These are phyloP conservation scores for Malacoctenus gilli DNA, from an alignment of 2,797 vertebrate species.

Conservation along the genomic window DNA sequence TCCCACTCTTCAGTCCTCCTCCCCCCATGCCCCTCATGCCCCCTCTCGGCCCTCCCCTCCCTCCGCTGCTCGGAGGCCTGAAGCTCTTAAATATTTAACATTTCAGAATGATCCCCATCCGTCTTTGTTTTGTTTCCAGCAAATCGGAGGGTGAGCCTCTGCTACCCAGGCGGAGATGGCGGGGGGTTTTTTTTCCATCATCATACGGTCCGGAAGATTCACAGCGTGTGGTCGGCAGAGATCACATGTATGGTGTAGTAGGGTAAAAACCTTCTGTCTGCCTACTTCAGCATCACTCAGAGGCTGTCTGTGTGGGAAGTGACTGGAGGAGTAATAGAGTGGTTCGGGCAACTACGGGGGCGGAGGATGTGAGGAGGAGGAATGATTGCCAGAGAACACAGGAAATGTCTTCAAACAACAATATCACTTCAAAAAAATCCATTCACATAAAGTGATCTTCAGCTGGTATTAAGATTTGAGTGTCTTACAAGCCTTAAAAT, in stretches of 20 bases:
- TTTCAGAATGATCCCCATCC: constrained; percentile 43
- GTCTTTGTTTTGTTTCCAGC: constrained; percentile 31
- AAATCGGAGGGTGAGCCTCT: constrained; percentile 23
- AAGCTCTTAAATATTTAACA: constrained; percentile 73
- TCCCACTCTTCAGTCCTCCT: constrained; percentile 42
- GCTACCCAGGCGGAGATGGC: constrained; percentile 10
- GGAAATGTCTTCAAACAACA: constrained; percentile 49
- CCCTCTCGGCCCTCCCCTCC: constrained; percentile 13
- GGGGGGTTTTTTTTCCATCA: constrained; percentile 10
- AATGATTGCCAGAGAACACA: constrained; percentile 51
- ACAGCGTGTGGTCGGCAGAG: constrained; percentile 35
- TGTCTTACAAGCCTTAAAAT: too few relatives aligned
- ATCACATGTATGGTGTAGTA: constrained; percentile 41
- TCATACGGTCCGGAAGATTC: constrained; percentile 30
- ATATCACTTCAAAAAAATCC: too few relatives aligned
- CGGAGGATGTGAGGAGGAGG: constrained; percentile 62
- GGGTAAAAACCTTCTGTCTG: constrained; percentile 53
- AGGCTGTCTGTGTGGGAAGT: constrained; percentile 60
- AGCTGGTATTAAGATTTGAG: too few relatives aligned
- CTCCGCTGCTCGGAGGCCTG: constrained; percentile 25
- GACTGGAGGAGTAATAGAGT: constrained; percentile 50
- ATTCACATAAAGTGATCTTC: too few relatives aligned
- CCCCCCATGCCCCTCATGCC: constrained; percentile 31
- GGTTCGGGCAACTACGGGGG: constrained; percentile 48
- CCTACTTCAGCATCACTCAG: constrained; percentile 51